Base-by-base conservation (phyloP, 2,113 vertebrate genomes). In the Lamprotornis superbus region DNA sequence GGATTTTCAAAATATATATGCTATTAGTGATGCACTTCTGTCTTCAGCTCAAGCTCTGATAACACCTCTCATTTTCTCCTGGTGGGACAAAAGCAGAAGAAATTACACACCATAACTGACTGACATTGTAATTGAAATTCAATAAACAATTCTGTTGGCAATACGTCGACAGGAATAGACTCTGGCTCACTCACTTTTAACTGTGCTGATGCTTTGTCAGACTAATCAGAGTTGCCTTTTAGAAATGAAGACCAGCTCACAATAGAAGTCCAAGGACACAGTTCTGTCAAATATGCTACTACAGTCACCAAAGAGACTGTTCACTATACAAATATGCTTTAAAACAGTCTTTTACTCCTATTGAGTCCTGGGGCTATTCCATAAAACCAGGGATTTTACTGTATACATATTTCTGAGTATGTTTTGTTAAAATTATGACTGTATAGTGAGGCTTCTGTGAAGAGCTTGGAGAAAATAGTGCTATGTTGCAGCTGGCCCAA, bases 401-500 rank as follows among this genome's bases (percentile, higher is more conserved):
- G 79, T 89, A 64, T 67, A 65, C 1, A 1, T 73, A 60, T 83
- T 90, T 95, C 85, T 92, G 59, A 88, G 69, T 83, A 64, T n/a
- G 37, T 64, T 89, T 95, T 94, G 59, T 94, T 94, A 55, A 81
- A 95, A 90, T 88, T 88, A 78, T 76, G 30, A 19, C 39, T 95
- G n/a, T 71, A 47, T 83, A 46, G 69, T 74, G 91, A 89, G 40
- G 85, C 42, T 93, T 95, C 73, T 94, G 42, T 84, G 85, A 84
- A 91, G 53, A 86, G 94, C 88, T 87, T 86, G 67, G 81, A 92
- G 85, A 95, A 94, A 88, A 81, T 47, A 88, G 27, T 83, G 80
- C 35, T 91, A 47, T 93, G 65, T 69, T 93, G 84, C 93, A 97
- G 91, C 95, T 96, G 94, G 87, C 17, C 40, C 49, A 89, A 84